Base-by-base conservation (phyloP, 2,113 vertebrate genomes). In the Salvator merianae region DNA sequence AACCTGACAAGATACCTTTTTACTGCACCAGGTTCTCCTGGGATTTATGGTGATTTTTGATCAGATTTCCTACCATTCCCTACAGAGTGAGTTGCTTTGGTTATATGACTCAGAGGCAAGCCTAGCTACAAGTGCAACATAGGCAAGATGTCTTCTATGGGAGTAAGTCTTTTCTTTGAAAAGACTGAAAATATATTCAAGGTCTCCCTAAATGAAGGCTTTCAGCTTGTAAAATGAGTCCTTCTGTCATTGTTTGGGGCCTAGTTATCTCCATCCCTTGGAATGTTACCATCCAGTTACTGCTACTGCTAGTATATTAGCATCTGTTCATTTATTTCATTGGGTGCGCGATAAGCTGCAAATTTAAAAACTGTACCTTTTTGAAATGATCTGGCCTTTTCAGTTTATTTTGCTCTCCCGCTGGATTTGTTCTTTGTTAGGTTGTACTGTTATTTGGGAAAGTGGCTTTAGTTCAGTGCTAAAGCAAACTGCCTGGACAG, bases 101-200 rank as follows among this genome's bases (percentile, higher is more conserved):
- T 47, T 74, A 50, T 18, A 79, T 30, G 81, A n/a, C 53, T 81
- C 77, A 50, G 87, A 79, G 40, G 75, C 36, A 62, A 66, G 22
- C 20, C 55, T 20, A 59, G 50, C 50, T 77, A 16, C 50, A 77
- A 82, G 77, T 20, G 18, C 20, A 4, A 20, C 18, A 7, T 40
- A 6, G n/a, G 38, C 0, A 4, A 77, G 50, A 14, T 65, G 5
- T 82, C 14, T 53, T 88, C 70, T 24, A 82, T 47, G 6, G 68
- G 53, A 43, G 30, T 14, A 13, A 16, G 2, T 59, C 53, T 55
- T 55, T 55, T 55, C 55, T 59, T 59, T 20, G 16, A 59, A 59
- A 59, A 16, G 55, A 59, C 20, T 59, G 55, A 59, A 59, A 59
- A 20, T 59, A 47, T 47, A 70, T 38, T 87, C n/a, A 43, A 50